Base-by-base conservation (phyloP, 2,797 vertebrate genomes). In the Halcyon smyrnensis region DNA sequence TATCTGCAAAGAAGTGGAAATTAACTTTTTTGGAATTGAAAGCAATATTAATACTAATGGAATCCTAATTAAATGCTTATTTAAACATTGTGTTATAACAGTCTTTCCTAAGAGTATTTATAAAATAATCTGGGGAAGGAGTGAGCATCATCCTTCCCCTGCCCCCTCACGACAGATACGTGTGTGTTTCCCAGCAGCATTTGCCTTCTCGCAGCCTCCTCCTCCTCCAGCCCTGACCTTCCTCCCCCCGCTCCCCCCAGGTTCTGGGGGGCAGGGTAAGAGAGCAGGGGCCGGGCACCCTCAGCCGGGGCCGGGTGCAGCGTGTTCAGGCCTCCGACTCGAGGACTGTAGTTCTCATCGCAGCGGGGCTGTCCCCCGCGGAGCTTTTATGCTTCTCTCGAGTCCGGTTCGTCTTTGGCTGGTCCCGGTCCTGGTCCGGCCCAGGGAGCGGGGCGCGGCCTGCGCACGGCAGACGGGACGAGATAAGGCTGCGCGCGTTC, bases 31-130 rank as follows among this genome's bases (percentile, higher is more conserved):
- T 98, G 97, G 98, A 99, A 99, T 98, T 98, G 98, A 99, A 99
- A 99, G 99, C 99, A 99, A 99, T 99, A 99, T 99, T 98, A 98
- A 98, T 99, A 99, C 98, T 98, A 99, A 99, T 99, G 98, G 99
- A 99, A 99, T 97, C 98, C 98, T 99, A 98, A 98, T 98, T 98
- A 98, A 98, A 98, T 98, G 98, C 98, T 98, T 98, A 98, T 98
- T 98, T 98, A 98, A 98, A 97, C 93, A 63, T 95, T 65, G 96
- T 97, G 97, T 97, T 95, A 87, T 51, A 27, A 91, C 86, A 97
- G 95, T 96, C 89, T 76, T 98, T 97, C 89, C 88, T 98, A 74
- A 54, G n/a, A 74, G 11, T 17, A 16, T 53, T 39, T 34, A 19
- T 54, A 51, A 41, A 36, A 7, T 30, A 7, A 11, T 2, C 3